These are phyloP conservation scores for Zygaena filipendulae DNA, from an alignment of 2,888 invertebrate genomes.

Conservation along the genomic window DNA sequence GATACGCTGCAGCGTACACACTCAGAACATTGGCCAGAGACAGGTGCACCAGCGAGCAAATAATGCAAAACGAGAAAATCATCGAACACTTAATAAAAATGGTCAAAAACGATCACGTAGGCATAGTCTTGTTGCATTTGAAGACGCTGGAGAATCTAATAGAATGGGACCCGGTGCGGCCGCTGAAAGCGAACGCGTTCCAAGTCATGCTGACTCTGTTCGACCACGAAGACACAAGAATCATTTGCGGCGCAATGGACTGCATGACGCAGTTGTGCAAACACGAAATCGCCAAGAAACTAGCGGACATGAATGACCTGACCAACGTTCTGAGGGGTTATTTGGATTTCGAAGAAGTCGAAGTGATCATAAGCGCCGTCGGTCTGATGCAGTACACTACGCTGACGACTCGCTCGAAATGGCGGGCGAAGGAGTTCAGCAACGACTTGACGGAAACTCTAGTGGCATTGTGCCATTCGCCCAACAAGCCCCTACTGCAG, in stretches of 20 bases:
- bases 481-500: conserved; percentile 38
- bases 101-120: conserved; percentile 41
- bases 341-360: conserved; percentile 22
- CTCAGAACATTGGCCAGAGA: conserved; percentile 35
- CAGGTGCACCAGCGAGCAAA: conserved; percentile 31
- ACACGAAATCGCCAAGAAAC: conserved; percentile 36
- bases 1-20: conserved; percentile 44
- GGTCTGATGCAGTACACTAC: conserved; percentile 43
- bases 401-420: conserved; percentile 43
- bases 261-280: conserved; percentile 48
- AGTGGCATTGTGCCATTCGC: conserved; percentile 26
- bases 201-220: conserved; percentile 39
- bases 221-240: conserved; percentile 25
- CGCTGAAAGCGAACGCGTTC: conserved; percentile 45
- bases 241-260: conserved; percentile 40
- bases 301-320: conserved; percentile 45
- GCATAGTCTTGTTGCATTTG: conserved; percentile 40
- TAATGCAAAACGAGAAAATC: conserved; percentile 30
- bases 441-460: conserved; percentile 31
- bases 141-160: conserved; percentile 36
- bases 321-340: conserved; percentile 27
- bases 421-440: conserved; percentile 44
- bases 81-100: conserved; percentile 43
- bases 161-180: conserved; percentile 38
- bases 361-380: conserved; percentile 35